Percentiles rank a stretch among this genome's conserved stretches.
These are phyloP conservation scores for Rhabdornis inornatus DNA, from an alignment of 2,113 vertebrate species.

Conservation along the genomic window DNA sequence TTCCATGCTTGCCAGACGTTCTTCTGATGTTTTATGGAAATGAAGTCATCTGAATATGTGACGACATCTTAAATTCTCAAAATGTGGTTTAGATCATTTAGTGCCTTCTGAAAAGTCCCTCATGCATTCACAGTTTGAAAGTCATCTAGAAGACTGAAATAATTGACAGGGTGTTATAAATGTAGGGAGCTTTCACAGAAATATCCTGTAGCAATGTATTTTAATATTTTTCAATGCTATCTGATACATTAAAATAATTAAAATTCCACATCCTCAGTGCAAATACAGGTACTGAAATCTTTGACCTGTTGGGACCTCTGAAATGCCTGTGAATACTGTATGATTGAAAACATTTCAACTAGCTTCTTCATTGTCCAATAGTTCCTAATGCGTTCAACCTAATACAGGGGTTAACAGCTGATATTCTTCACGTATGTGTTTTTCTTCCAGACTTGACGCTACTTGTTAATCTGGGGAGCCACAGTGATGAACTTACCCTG, in stretches of 20 bases:
- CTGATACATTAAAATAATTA: background rate
- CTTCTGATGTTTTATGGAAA: conserved; percentile 37
- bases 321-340: background rate
- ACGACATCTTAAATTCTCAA: background rate
- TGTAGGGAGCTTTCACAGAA: rapidly evolving
- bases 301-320: background rate
- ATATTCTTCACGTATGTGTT: background rate
- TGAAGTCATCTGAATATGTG: conserved; percentile 16
- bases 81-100: conserved; percentile 3
- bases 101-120: background rate
- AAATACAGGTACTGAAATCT: background rate
- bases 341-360: background rate
- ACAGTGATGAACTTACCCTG: rapidly evolving
- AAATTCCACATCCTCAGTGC: background rate
- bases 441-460: background rate
- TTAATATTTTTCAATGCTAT: background rate
- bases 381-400: background rate
- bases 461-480: background rate
- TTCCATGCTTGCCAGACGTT: background rate
- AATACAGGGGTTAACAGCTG: background rate
- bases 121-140: background rate
- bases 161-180: background rate
- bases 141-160: background rate
- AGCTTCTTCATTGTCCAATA: rapidly evolving
- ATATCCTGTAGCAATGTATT: background rate